Percentiles rank a stretch among this genome's conserved stretches.
Conservation (phyloP, 2,797 vertebrate genomes). For the Myotis vivesi region DNA sequence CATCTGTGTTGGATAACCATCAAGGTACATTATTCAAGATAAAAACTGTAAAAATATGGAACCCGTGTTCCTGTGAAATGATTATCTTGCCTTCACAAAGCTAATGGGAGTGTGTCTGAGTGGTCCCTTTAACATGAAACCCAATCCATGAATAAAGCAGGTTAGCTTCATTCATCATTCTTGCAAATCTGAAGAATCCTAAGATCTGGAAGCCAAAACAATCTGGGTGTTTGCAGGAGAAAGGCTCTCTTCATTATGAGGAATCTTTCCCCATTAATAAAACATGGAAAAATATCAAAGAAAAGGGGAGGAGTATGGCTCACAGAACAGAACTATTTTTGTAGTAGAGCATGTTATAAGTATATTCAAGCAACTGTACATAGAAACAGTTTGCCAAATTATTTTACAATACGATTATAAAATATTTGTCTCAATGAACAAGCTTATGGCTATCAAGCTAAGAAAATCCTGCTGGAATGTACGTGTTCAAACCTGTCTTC, state of each 20-base stretch:
- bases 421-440: constrained; percentile 70
- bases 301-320: constrained; percentile 1
- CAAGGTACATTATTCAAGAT: neutral
- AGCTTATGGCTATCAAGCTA: constrained; percentile 42
- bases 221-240: constrained; percentile 48
- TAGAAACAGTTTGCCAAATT: constrained; percentile 53
- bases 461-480: constrained; percentile 63
- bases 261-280: constrained; percentile 70
- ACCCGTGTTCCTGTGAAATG: neutral
- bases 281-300: constrained; percentile 45
- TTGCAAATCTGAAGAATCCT: neutral
- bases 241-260: constrained; percentile 43
- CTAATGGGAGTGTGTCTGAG: neutral
- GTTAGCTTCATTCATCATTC: neutral
- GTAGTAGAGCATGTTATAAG: neutral
- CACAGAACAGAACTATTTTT: constrained; percentile 57
- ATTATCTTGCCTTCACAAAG: neutral
- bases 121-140: neutral
- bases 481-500: constrained; percentile 71
- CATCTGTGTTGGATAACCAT: neutral
- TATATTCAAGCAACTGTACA: constrained; percentile 16
- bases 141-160: neutral
- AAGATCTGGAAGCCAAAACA: constrained; percentile 43
- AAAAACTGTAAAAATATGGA: neutral
- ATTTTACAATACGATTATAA: constrained; percentile 64